Percentiles rank a stretch among this genome's conserved stretches.
Conservation (phyloP, 2,888 invertebrate species). For the Hylaea fasciaria region DNA sequence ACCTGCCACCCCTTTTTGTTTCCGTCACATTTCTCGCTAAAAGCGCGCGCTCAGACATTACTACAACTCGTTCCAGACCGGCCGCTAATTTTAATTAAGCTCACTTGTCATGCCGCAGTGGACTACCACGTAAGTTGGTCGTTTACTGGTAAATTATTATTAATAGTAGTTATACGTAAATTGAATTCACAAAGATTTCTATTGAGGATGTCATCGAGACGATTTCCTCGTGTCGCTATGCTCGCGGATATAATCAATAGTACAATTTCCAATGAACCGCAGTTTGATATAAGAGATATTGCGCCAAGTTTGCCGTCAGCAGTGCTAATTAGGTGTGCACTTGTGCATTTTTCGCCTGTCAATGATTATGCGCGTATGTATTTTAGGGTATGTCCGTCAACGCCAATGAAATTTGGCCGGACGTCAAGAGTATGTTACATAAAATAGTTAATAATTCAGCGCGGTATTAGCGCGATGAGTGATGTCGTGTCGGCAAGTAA, state of each 20-base stretch:
- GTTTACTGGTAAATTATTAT: conserved; percentile 28
- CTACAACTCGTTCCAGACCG: conserved; percentile 29
- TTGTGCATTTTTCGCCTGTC: conserved; percentile 27
- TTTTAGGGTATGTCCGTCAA: conserved; percentile 50
- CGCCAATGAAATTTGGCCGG: conserved; percentile 62
- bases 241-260: conserved; percentile 22
- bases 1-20: conserved; percentile 38
- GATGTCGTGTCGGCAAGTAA: conserved; percentile 79
- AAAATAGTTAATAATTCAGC: conserved; percentile 74
- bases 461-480: conserved; percentile 78
- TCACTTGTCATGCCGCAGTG: conserved; percentile 26
- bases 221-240: conserved; percentile 16
- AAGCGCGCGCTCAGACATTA: conserved; percentile 27
- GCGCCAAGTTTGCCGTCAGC: conserved; percentile 25
- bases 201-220: conserved; percentile 22
- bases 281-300: conserved; percentile 12
- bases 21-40: conserved; percentile 40
- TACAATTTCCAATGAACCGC: conserved; percentile 10
- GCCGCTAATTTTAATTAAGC: conserved; percentile 34
- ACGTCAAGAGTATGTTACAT: conserved; percentile 72
- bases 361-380: conserved; percentile 32
- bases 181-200: conserved; percentile 26
- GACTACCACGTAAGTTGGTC: conserved; percentile 23
- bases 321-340: conserved; percentile 24
- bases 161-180: conserved; percentile 26